phyloP scores from a whole-genome alignment of 2,888 invertebrate species.

The Timema cristinae region DNA sequence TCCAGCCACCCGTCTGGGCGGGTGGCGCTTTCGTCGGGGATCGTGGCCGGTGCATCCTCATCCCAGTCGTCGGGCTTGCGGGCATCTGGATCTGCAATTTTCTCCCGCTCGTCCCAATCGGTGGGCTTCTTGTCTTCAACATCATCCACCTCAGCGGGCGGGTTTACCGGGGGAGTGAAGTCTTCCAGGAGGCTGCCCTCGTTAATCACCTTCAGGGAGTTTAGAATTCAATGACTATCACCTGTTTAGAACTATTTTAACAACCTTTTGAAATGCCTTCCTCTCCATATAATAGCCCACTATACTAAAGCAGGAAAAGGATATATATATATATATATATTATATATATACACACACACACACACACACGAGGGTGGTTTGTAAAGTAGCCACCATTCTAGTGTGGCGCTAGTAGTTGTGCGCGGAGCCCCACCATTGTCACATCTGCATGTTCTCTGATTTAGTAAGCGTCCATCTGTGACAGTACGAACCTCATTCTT shows the following conservation, averaged over 20 bases:
- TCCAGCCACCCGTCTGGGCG: conserved; percentile 93
- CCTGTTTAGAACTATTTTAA: background rate
- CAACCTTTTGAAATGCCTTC: too few relatives aligned
- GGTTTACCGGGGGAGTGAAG: conserved; percentile 91
- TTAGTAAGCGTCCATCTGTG: too few relatives aligned
- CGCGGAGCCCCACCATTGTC: too few relatives aligned
- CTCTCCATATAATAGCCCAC: too few relatives aligned
- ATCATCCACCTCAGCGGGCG: conserved; percentile 91
- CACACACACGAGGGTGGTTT: too few relatives aligned
- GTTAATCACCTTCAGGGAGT: conserved; percentile 56
- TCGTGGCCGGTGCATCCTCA: conserved; percentile 86
- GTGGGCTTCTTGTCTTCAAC: conserved; percentile 75
- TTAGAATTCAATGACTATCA: conserved; percentile 19
- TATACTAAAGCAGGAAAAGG: too few relatives aligned
- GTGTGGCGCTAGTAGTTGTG: too few relatives aligned
- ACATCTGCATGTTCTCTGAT: too few relatives aligned
- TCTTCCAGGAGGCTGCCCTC: conserved; percentile 84
- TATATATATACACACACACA: too few relatives aligned
- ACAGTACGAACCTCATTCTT: too few relatives aligned
- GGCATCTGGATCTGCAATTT: conserved; percentile 85
- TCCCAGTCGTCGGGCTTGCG: conserved; percentile 96
- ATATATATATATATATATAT: too few relatives aligned
- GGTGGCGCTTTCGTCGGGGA: conserved; percentile 76
- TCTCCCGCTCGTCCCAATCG: conserved; percentile 95
- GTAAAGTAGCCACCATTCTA: too few relatives aligned